Evolutionary conservation across 2,797 vertebrate species (phyloP), one percentile per base, ranked within the genome.

Genomic region (Pagetopsis macropterus): DNA sequence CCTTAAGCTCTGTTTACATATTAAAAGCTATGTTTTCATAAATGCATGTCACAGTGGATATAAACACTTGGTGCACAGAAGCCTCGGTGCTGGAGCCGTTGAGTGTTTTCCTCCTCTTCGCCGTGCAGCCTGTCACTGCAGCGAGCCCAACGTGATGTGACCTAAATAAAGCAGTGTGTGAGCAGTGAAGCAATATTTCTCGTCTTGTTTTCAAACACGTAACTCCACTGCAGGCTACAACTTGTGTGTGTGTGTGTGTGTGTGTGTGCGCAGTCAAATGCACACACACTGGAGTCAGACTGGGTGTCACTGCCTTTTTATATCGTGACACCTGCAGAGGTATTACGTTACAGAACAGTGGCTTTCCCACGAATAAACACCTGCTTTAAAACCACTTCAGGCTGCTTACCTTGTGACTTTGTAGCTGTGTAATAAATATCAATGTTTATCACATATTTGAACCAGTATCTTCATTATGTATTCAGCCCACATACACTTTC

Each of bases 81-180:
- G 75, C 73, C 15, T 56, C 69, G 66, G 59, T 1, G 64, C 50
- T 68, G 3, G 65, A 71, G 49, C 62, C 81, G 76, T 76, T 52
- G 51, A 81, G 12, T 48, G 68, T 78, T 76, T 80, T 33, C 69
- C 55, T 74, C 67, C 67, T 82, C 60, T 75, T 71, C 70, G 66
- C 82, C 78, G 70, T 75, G 84, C 82, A 85, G 84, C 82, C 82
- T 82, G 90, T 90, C 89, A 74, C 84, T 80, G 85, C 90, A 90
- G 87, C 72, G 72, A 89, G 88, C 83, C 83, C 85, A 87, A 91
- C 82, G 85, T 82, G 86, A 91, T 87, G 75, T 93, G 93, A 94
- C 93, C 91, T 90, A 91, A 93, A 94, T 94, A 92, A 91, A 91
- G 74, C 45, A 66, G 72, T 57, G 61, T 51, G 59, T 54, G 69